Evolutionary conservation across 1,140 invertebrate species (phyloP).

Genomic region (Centruroides vittatus): DNA sequence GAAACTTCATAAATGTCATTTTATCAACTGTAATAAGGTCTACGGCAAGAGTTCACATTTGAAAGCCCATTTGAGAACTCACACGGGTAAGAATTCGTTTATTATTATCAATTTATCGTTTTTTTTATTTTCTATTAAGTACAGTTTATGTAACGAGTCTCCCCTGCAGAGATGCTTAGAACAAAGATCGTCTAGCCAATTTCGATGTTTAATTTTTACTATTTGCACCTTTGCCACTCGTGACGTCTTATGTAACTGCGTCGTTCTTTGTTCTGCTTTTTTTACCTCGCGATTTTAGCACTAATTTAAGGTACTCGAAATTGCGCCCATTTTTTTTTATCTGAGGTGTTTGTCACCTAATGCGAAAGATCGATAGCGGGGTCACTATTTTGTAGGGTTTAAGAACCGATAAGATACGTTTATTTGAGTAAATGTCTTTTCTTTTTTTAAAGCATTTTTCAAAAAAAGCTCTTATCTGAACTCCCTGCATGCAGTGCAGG

Average conservation of each 20-base stretch:
- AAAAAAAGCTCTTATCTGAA: too few species aligned
- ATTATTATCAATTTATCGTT: background rate
- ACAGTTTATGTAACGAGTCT: background rate
- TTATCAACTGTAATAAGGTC: slow-evolving; percentile 53
- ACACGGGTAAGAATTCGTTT: slow-evolving; percentile 34
- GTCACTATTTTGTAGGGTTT: too few species aligned
- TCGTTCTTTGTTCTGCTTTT: background rate
- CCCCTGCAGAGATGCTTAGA: background rate
- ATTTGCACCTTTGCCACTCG: background rate
- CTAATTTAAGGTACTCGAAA: too few species aligned
- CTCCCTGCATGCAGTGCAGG: too few species aligned
- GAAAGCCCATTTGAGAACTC: slow-evolving; percentile 54
- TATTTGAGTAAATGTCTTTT: too few species aligned
- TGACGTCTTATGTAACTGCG: background rate
- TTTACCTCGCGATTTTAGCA: too few species aligned
- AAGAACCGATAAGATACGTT: too few species aligned
- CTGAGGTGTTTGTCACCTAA: too few species aligned
- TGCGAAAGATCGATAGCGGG: too few species aligned
- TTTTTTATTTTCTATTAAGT: background rate
- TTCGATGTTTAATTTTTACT: background rate
- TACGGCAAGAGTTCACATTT: slow-evolving; percentile 70
- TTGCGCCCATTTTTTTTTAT: too few species aligned
- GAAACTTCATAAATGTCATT: slow-evolving; percentile 36
- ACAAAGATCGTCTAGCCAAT: background rate
- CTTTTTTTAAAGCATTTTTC: too few species aligned